Conservation (phyloP, 2,113 vertebrate species). For the Galbula dea region DNA sequence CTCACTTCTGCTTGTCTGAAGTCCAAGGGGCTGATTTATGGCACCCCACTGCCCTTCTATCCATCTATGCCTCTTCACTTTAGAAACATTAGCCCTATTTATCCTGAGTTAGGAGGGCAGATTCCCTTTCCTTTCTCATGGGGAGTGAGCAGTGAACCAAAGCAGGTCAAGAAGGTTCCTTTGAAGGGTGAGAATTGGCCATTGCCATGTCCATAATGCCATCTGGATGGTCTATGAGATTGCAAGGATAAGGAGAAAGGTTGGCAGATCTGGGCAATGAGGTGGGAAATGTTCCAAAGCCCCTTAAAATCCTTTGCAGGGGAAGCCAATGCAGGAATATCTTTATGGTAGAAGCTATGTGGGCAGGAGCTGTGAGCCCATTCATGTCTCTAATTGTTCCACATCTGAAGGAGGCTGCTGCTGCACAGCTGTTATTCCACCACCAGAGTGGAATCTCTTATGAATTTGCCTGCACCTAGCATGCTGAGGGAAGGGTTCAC, state of each 20-base stretch:
- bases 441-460: constrained; percentile 44
- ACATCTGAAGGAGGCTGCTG: constrained; percentile 20
- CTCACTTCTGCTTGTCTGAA: background rate
- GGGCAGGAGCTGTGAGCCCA: background rate
- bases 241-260: background rate
- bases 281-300: background rate
- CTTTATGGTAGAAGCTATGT: background rate
- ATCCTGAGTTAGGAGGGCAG: background rate
- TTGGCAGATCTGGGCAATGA: background rate
- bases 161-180: background rate
- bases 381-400: constrained; percentile 31
- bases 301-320: background rate
- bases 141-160: background rate
- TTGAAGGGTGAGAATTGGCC: background rate
- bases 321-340: background rate
- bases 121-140: background rate
- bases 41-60: background rate
- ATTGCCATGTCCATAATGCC: rapidly evolving
- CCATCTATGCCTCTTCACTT: background rate
- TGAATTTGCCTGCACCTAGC: constrained; percentile 37
- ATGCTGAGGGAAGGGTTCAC: constrained; percentile 17
- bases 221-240: background rate
- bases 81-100: background rate
- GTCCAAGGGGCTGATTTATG: background rate
- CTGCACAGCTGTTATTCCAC: constrained; percentile 42